Conservation (phyloP, 2,888 invertebrate genomes). For the Antitype chi region DNA sequence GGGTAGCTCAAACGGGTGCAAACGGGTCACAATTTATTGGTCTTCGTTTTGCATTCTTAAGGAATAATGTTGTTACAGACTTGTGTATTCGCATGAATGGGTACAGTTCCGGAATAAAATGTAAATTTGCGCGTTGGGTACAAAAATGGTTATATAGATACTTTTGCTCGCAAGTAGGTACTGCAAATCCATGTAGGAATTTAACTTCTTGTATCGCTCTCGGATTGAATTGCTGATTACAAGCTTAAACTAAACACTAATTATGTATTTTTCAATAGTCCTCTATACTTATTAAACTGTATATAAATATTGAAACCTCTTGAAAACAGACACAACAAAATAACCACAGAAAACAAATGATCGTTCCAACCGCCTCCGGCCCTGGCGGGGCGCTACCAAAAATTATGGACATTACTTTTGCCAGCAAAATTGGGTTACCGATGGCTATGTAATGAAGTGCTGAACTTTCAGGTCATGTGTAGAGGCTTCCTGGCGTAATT, state of each 20-base stretch:
- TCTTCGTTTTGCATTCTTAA: constrained; percentile 39
- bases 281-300: neutral
- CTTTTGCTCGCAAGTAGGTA: neutral
- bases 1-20: constrained; percentile 53
- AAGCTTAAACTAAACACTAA: neutral
- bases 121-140: constrained; percentile 30
- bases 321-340: neutral
- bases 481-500: constrained; percentile 78
- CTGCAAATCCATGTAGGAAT: neutral
- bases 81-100: constrained; percentile 42
- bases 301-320: neutral
- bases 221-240: neutral
- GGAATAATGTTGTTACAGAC: constrained; percentile 50
- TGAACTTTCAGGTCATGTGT: constrained; percentile 88
- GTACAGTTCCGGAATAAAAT: constrained; percentile 9
- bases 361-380: constrained; percentile 28
- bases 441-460: constrained; percentile 85
- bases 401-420: constrained; percentile 78
- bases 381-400: constrained; percentile 55
- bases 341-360: neutral
- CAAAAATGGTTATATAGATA: neutral
- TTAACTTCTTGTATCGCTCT: neutral
- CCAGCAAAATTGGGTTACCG: constrained; percentile 79
- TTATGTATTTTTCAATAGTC: neutral
- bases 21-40: constrained; percentile 60